Percentiles rank a stretch among this genome's conserved stretches.
phyloP scores from a whole-genome alignment of 2,888 invertebrate genomes.

The Leptinotarsa rubiginosa region DNA sequence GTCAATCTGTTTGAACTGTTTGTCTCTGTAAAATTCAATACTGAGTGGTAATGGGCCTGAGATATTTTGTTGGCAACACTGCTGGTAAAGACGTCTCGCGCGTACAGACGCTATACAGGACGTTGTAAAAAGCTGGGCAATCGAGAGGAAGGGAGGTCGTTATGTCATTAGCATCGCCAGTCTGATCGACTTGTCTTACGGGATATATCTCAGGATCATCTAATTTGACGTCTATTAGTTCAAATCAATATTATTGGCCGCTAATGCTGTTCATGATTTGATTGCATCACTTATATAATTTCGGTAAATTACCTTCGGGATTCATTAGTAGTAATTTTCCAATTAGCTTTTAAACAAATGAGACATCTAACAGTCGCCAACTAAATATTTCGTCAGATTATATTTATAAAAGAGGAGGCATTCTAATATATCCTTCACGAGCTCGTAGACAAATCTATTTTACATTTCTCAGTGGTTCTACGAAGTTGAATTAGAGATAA shows the following conservation, averaged over 20 bases:
- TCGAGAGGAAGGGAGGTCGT: neutral
- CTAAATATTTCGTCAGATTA: neutral
- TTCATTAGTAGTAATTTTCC: constrained; percentile 7
- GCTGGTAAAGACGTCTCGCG: constrained; percentile 18
- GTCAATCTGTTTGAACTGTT: no score
- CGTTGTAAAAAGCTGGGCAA: neutral
- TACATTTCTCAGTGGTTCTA: no score
- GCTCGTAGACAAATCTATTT: no score
- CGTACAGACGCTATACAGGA: constrained; percentile 16
- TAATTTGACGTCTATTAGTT: constrained; percentile 16
- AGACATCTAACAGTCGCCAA: neutral
- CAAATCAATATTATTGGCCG: constrained; percentile 5
- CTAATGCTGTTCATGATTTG: neutral
- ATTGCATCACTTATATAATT: constrained; percentile 4
- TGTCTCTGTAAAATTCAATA: no score
- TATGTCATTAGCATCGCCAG: constrained; percentile 21
- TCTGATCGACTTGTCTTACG: constrained; percentile 28
- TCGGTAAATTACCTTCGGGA: neutral
- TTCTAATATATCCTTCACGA: no score
- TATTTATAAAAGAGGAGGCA: neutral
- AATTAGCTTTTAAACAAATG: constrained; percentile 5
- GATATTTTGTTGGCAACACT: neutral
- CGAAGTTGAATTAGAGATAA: no score
- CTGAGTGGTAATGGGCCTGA: neutral
- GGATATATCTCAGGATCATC: constrained; percentile 2